Base-by-base conservation (phyloP, 2,888 invertebrate species). In the Parnassius orleans region DNA sequence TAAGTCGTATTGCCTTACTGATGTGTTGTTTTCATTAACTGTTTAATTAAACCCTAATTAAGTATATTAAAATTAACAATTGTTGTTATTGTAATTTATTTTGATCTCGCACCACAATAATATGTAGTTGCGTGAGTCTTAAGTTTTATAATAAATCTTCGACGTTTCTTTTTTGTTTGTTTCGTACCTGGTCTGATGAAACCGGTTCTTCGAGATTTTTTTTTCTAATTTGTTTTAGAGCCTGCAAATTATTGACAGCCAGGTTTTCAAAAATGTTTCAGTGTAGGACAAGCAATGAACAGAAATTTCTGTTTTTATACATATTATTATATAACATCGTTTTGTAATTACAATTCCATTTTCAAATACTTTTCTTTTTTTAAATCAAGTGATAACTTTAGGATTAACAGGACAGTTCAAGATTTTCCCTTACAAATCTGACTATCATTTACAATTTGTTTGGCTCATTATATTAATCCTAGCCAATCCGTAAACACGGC, bases 401-500 rank as follows among this genome's bases (percentile, higher is more conserved):
- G 33, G 42, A n/a, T n/a, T 19, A 24, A 41, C n/a, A 41, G 53
- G 53, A 53, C 24, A 11, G 47, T 10, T 60, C 11, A 42, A n/a
- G 33, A 50, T 11, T 15, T 56, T 33, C 50, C 51, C 33, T 46
- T 43, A 19, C 19, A 50, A 54, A 54, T 51, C 19, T 15, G n/a
- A 24, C 19, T 41, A 42, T 59, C 44, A 41, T 44, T 51, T 55
- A 50, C 53, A 43, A 47, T 61, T 41, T 61, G 47, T 51, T 33
- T 11, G 53, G 12, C 19, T 57, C 19, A 47, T n/a, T 19, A 2
- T 56, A 42, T 46, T 63, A 63, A 63, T 60, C 43, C 53, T 48
- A 15, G 55, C 48, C 60, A 44, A 58, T 74, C 69, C 72, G 75
- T 71, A 72, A 66, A 70, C 69, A 63, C 56, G 56, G 14, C 15